Evolutionary conservation across 2,888 invertebrate species (phyloP).

Genomic region (Rhogogaster chlorosoma): DNA sequence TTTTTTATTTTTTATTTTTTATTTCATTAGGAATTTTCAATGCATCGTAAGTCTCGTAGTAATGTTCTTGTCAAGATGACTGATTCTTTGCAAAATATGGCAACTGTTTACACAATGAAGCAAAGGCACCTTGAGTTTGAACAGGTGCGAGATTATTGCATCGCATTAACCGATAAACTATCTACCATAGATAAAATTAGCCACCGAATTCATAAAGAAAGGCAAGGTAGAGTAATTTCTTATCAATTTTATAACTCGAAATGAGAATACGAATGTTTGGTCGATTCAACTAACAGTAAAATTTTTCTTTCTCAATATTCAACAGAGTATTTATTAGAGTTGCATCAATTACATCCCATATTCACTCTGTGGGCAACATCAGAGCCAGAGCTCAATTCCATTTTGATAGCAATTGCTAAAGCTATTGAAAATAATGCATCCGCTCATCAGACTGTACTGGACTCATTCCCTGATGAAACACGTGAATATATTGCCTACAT

Average conservation of each 20-base stretch:
- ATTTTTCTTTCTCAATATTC: neutral
- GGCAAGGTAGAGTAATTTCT: constrained; percentile 76
- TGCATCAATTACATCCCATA: constrained; percentile 82
- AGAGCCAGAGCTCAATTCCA: constrained; percentile 79
- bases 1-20: constrained; percentile 10
- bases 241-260: constrained; percentile 32
- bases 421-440: constrained; percentile 79
- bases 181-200: constrained; percentile 83
- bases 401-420: constrained; percentile 78
- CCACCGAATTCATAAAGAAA: constrained; percentile 83
- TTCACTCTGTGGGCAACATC: constrained; percentile 82
- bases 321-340: constrained; percentile 79
- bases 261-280: neutral
- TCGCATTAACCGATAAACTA: constrained; percentile 82
- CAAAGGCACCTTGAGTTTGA: constrained; percentile 83
- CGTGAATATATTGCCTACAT: constrained; percentile 84
- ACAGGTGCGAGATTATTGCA: constrained; percentile 82
- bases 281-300: neutral
- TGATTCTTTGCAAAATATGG: constrained; percentile 81
- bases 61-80: constrained; percentile 81
- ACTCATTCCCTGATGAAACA: constrained; percentile 77
- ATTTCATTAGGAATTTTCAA: constrained; percentile 81
- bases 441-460: constrained; percentile 79
- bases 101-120: constrained; percentile 80
- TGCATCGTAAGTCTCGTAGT: constrained; percentile 82